Conservation (phyloP, 2,797 vertebrate species). For the Protonibea diacanthus region DNA sequence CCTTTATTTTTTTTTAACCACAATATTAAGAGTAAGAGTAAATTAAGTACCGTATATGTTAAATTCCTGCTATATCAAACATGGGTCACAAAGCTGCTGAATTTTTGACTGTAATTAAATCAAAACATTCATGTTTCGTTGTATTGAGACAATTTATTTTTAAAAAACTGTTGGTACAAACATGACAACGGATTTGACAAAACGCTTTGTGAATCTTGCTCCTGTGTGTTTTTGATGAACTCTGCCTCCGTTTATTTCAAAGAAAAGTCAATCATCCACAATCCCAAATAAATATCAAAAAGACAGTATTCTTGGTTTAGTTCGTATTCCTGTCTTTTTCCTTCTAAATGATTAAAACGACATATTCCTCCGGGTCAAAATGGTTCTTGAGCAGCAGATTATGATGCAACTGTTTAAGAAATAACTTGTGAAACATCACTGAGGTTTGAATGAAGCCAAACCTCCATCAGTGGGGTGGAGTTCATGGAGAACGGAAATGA, state of each 20-base stretch:
- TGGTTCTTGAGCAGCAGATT: background rate
- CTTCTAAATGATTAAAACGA: conserved; percentile 6
- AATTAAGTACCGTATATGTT: background rate
- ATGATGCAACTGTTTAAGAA: conserved; percentile 5
- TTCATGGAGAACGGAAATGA: conserved; percentile 11
- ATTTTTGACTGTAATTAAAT: conserved; percentile 17
- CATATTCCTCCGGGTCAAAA: background rate
- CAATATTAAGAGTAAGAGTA: background rate
- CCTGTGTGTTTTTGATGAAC: conserved; percentile 23
- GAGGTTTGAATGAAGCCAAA: conserved; percentile 13
- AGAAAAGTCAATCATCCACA: conserved; percentile 34
- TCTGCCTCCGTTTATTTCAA: conserved; percentile 29
- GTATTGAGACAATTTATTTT: conserved; percentile 58
- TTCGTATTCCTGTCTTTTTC: conserved; percentile 6
- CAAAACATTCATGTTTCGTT: background rate
- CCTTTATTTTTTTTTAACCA: background rate
- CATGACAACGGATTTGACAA: conserved; percentile 33
- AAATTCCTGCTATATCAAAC: background rate
- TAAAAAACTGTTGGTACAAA: conserved; percentile 53
- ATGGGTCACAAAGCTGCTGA: background rate
- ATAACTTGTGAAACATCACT: conserved; percentile 21
- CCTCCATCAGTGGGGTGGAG: conserved; percentile 20
- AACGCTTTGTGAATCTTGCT: conserved; percentile 16
- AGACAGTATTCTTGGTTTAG: conserved; percentile 5
- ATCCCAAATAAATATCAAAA: conserved; percentile 60